These are phyloP conservation scores for Etheostoma perlongum DNA, from an alignment of 2,797 vertebrate species.

Conservation along the genomic window DNA sequence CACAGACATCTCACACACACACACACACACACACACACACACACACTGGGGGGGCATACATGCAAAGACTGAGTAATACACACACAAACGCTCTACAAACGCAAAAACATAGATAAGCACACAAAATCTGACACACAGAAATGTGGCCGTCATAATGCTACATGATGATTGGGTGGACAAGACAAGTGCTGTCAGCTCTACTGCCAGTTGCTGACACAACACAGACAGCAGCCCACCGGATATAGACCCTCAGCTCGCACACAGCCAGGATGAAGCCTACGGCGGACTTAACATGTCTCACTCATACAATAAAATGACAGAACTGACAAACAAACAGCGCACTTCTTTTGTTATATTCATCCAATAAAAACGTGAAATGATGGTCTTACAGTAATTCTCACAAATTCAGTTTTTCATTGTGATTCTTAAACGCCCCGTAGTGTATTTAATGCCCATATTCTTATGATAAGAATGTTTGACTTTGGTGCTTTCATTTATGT, in stretches of 20 bases:
- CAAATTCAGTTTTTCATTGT: not conserved
- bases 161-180: conserved; percentile 54
- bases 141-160: conserved; percentile 49
- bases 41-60: not conserved
- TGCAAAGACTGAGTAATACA: conserved; percentile 21
- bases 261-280: conserved; percentile 41
- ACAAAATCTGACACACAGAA: conserved; percentile 36
- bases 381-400: not conserved
- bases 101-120: conserved; percentile 12
- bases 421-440: not conserved
- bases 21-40: conserved; percentile 12
- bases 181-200: conserved; percentile 72
- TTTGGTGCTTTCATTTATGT: not conserved
- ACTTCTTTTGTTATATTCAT: not conserved
- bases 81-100: conserved; percentile 25
- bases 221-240: conserved; percentile 67
- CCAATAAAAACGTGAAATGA: not conserved
- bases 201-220: conserved; percentile 74
- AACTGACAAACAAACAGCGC: conserved; percentile 19
- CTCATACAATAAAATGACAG: conserved; percentile 38
- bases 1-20: conserved; percentile 28
- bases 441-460: not conserved
- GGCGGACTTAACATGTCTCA: conserved; percentile 38
- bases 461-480: not conserved
- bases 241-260: conserved; percentile 48